A percentile compares a stretch with the other conserved stretches of the same genome.
Evolutionary conservation across 2,888 invertebrate species (phyloP).

Genomic region (Acronicta leporina): DNA sequence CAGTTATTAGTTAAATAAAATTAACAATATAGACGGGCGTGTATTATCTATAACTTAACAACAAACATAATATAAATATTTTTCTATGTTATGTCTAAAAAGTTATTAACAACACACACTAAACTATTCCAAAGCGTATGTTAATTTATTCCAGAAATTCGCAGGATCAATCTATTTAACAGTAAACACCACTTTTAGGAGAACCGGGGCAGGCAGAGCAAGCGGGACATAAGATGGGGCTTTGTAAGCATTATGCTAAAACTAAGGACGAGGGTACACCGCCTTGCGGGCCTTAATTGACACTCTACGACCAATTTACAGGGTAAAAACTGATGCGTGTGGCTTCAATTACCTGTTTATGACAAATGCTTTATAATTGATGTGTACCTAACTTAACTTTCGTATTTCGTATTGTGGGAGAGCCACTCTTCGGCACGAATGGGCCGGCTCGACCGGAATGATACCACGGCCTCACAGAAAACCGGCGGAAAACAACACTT

Average conservation of each 20-base stretch:
- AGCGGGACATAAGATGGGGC: conserved; percentile 30
- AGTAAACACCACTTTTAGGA: conserved; percentile 45
- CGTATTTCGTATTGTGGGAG: too few relatives aligned
- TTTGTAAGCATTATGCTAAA: conserved; percentile 60
- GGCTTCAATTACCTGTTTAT: background rate
- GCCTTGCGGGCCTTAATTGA: conserved; percentile 39
- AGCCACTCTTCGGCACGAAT: too few relatives aligned
- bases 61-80: background rate
- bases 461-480: too few relatives aligned
- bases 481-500: too few relatives aligned
- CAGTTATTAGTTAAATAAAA: too few relatives aligned
- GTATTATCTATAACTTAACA: background rate
- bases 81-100: conserved; percentile 7
- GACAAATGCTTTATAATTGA: background rate
- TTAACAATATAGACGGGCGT: too few relatives aligned
- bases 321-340: conserved; percentile 1
- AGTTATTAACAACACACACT: background rate
- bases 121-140: conserved; percentile 15
- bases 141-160: conserved; percentile 46
- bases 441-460: too few relatives aligned
- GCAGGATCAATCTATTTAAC: conserved; percentile 43
- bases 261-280: conserved; percentile 41
- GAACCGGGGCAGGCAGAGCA: conserved; percentile 9
- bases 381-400: too few relatives aligned
- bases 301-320: conserved; percentile 29